These are phyloP conservation scores for Eulemur albifrons DNA, from an alignment of 2,797 vertebrate species.

Conservation along the genomic window DNA sequence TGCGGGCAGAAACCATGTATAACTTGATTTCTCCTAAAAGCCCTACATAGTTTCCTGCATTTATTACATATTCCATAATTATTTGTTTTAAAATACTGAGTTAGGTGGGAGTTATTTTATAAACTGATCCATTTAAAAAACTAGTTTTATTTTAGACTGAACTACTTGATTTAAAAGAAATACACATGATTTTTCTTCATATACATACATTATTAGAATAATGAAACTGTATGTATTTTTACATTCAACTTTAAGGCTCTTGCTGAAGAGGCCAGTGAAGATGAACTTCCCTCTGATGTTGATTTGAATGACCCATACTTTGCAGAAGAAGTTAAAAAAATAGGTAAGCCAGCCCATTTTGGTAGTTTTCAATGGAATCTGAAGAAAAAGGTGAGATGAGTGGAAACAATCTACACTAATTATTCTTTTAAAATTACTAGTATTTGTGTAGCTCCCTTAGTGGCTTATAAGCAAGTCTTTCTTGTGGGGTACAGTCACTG, in stretches of 20 bases:
- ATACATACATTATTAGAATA: neutral
- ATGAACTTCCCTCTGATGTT: constrained; percentile 92
- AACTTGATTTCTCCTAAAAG: neutral
- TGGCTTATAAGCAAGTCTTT: neutral
- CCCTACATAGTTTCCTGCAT: neutral
- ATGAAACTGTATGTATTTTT: constrained; percentile 33
- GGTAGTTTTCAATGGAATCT: constrained; percentile 30
- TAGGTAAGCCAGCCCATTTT: constrained; percentile 83
- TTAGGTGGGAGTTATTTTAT: neutral
- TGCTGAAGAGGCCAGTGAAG: constrained; percentile 86
- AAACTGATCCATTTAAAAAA: constrained; percentile 19
- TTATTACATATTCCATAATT: neutral
- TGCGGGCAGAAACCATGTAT: neutral
- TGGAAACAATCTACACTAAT: neutral
- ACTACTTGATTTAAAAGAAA: neutral
- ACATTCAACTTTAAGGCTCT: constrained; percentile 76
- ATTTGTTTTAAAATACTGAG: neutral
- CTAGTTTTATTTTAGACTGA: constrained; percentile 39
- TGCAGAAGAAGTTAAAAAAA: constrained; percentile 88
- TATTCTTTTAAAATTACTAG: neutral
- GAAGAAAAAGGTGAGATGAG: neutral
- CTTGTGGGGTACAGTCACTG: neutral
- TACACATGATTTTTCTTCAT: neutral
- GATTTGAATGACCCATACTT: constrained; percentile 94
- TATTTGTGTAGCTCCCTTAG: neutral